Evolutionary conservation across 2,113 vertebrate species (phyloP).

Genomic region (Emydocephalus ijimae): DNA sequence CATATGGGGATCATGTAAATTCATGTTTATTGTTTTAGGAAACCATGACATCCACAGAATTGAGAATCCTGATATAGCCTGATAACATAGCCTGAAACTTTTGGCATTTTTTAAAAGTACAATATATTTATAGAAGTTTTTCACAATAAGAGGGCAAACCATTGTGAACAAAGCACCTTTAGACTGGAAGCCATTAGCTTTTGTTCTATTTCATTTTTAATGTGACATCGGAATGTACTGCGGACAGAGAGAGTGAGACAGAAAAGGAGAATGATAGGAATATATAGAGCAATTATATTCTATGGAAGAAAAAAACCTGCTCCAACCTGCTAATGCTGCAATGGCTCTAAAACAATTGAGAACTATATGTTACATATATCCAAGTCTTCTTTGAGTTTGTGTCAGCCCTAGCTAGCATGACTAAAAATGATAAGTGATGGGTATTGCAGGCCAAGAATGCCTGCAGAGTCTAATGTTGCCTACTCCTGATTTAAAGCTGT

Average conservation of each 20-base stretch:
- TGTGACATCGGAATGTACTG: background rate
- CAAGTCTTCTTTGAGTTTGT: background rate
- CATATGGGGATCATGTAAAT: background rate
- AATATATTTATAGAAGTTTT: background rate
- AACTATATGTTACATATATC: background rate
- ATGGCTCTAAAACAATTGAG: background rate
- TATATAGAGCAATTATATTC: background rate
- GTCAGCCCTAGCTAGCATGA: background rate
- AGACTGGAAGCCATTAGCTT: background rate
- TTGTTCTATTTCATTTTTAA: background rate
- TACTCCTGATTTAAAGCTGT: background rate
- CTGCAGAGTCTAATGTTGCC: background rate
- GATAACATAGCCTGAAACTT: background rate
- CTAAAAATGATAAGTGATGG: background rate
- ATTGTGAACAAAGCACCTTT: background rate
- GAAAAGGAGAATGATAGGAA: no score
- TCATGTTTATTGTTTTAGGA: background rate
- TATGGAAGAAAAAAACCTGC: no score
- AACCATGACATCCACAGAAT: background rate
- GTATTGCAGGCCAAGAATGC: background rate
- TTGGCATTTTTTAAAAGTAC: background rate
- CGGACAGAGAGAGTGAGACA: no score
- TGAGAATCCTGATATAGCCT: background rate
- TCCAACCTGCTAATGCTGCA: background rate
- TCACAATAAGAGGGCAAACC: background rate